Percentiles rank a stretch among this genome's conserved stretches.
Conservation (phyloP, 2,113 vertebrate species). For the Melospiza melodia region DNA sequence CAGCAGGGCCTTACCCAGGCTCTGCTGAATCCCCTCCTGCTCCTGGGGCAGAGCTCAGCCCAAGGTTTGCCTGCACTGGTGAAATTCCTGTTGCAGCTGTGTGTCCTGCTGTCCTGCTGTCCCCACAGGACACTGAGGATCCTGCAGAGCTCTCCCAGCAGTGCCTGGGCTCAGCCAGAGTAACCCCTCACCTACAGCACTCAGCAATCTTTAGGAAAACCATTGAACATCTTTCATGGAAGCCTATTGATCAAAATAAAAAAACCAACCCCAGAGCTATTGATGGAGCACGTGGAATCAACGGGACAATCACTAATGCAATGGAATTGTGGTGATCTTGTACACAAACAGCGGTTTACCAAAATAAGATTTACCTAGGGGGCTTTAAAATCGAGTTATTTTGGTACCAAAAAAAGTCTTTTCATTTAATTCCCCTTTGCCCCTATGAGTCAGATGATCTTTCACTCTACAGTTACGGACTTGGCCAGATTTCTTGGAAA, state of each 20-base stretch:
- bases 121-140: neutral
- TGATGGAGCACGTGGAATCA: conserved; percentile 62
- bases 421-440: conserved; percentile 47
- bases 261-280: conserved; percentile 6
- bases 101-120: neutral
- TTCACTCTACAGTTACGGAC: conserved; percentile 95
- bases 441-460: conserved; percentile 36
- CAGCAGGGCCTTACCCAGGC: neutral
- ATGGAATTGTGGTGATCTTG: conserved; percentile 61
- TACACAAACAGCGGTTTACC: conserved; percentile 68
- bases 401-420: conserved; percentile 77
- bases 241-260: neutral
- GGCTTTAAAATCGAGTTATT: conserved; percentile 75
- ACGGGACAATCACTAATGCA: conserved; percentile 72
- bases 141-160: neutral
- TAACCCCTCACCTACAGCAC: conserved; percentile 7
- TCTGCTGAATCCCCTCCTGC: neutral
- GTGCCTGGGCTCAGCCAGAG: neutral
- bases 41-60: neutral
- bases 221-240: conserved; percentile 31
- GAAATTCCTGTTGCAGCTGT: neutral
- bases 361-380: conserved; percentile 71
- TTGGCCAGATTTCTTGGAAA: conserved; percentile 98
- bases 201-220: conserved; percentile 47
- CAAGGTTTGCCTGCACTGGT: neutral